These are phyloP conservation scores for Hemithea aestivaria DNA, from an alignment of 2,888 invertebrate species.

Conservation along the genomic window DNA sequence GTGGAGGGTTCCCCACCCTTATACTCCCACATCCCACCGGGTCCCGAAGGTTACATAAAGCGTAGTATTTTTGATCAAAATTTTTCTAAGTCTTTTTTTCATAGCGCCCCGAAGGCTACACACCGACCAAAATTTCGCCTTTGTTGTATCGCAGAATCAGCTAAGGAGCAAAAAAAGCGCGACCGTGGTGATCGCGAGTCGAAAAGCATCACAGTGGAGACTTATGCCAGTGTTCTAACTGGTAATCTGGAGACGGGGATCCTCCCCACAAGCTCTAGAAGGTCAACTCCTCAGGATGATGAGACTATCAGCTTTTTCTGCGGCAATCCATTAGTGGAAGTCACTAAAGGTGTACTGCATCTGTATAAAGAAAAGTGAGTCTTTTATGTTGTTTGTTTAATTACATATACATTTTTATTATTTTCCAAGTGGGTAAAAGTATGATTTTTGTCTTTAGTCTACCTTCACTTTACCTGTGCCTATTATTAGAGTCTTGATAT, in stretches of 20 bases:
- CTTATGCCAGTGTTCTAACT: slow-evolving; percentile 83
- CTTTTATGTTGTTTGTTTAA: too few species aligned
- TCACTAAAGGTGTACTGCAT: slow-evolving; percentile 97
- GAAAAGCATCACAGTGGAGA: slow-evolving; percentile 87
- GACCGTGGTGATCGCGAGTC: slow-evolving; percentile 84
- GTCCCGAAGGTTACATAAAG: too few species aligned
- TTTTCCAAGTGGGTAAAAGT: too few species aligned
- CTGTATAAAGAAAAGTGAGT: slow-evolving; percentile 97
- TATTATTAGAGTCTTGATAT: too few species aligned
- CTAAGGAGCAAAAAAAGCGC: slow-evolving; percentile 70
- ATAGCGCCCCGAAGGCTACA: too few species aligned
- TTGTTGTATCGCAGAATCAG: slow-evolving; percentile 43
- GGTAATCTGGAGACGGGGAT: slow-evolving; percentile 75
- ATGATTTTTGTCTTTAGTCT: too few species aligned
- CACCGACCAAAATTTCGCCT: background rate
- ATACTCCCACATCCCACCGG: too few species aligned
- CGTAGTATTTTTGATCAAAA: too few species aligned
- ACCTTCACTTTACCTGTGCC: too few species aligned
- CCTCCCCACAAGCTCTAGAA: slow-evolving; percentile 81
- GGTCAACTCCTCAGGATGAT: slow-evolving; percentile 66
- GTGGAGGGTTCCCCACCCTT: too few species aligned
- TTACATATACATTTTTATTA: too few species aligned
- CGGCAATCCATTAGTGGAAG: slow-evolving; percentile 98
- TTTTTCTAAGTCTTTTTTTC: too few species aligned
- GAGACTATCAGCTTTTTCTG: slow-evolving; percentile 90